Evolutionary conservation across 2,888 invertebrate genomes (phyloP), one percentile per base, ranked within the genome.

Genomic region (Drosophila picticornis): DNA sequence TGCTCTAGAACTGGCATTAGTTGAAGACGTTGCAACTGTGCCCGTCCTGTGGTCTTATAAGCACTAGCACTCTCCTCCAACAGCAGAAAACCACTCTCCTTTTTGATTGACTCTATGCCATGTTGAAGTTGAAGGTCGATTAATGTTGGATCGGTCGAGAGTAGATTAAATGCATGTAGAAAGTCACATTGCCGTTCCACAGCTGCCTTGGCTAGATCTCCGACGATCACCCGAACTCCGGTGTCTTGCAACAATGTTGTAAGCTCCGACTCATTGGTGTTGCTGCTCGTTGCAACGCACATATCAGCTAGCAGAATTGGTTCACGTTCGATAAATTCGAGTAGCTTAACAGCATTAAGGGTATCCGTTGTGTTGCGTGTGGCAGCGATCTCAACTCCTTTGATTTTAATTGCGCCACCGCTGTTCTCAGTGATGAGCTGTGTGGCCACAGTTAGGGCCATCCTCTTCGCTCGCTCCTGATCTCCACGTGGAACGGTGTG

Each of bases 371-470:
- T 94, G 11, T 32, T 57, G 1, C 91, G 88, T 1, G 80, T 81
- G 72, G 95, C 94, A 9, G 95, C 95, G 9, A 96, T 93, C 94
- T 98, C 98, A 7, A 95, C 94, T 22, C 96, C 94, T 93, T 96
- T 97, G 31, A 98, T 92, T 90, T 96, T 96, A 9, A 95, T 92
- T 19, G 95, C 94, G 1, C 94, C 94, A 19, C 94, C 94, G 31
- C 95, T 94, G 92, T 98, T 98, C 94, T 98, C 98, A 25, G 96
- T 93, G 22, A 96, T 96, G 7, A 96, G 93, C 93, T 98, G 97
- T 67, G 97, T 91, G 62, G 95, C 93, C 38, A 95, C 94, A 0
- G 95, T 94, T 5, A 97, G 93, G 13, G 97, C 96, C 77, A 96
- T 95, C 5, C 93, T 90, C 73, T 94, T 94, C 0, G 95, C 94